Base-by-base conservation (phyloP, 2,888 invertebrate species). In the Sycophila texana region DNA sequence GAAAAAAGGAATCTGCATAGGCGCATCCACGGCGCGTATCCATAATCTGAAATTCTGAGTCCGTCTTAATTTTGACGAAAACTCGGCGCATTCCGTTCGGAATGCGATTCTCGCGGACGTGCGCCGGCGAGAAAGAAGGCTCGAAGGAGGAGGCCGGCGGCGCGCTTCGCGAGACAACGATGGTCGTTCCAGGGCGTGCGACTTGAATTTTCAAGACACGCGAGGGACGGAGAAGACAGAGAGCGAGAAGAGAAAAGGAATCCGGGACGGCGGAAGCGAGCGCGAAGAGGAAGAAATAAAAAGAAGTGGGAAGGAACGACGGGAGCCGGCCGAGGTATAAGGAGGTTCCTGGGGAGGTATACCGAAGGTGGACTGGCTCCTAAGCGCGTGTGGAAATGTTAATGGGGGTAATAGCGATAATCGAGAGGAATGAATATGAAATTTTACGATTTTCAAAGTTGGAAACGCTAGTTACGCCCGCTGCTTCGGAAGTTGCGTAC, bases 61-160 rank as follows among this genome's bases (percentile, higher is more conserved):
- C 18, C 60, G 39, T 73, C 67, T 77, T 77, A 77, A 77, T 77
- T 73, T 73, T 61, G 61, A 72, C 39, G 65, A 72, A 77, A 72
- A 77, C 75, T 77, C 77, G 26, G 55, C 55, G n/a, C 53, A 51
- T 39, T 57, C 39, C 47, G 22, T 13, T 63, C 39, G 63, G 66
- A 74, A 67, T 58, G 49, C 61, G 61, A 68, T 39, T 58, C 49
- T 13, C 4, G 5, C 47, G 30, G 30, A 39, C 63, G 63, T 63
- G 18, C 26, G 20, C 20, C 63, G 63, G 18, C 47, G 63, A 18
- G 39, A 39, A 39, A 39, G 39, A 39, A 39, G 39, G 10, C 39
- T 39, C 39, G 39, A 7, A 10, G 39, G 39, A 10, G 53, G 53
- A 53, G n/a, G 53, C 14, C 14, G 53, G 49, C 26, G 39, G 57